Evolutionary conservation across 1,140 invertebrate species (phyloP), one percentile per base, ranked within the genome.

Genomic region (Drosophila ercepeae): DNA sequence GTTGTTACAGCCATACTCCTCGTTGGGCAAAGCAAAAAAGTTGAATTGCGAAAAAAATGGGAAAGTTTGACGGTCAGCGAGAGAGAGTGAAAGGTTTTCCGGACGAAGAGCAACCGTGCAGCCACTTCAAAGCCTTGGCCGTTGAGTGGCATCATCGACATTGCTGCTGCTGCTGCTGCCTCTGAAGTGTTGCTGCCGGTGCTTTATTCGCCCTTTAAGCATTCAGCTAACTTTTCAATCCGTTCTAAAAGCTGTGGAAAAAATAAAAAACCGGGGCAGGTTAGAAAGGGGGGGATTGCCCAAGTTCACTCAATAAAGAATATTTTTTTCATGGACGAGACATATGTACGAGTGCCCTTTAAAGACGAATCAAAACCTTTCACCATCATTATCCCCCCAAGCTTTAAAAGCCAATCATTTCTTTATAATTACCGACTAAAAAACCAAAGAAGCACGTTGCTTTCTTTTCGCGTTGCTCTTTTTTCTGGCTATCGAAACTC

Each of bases 121-220:
- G 45, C 46, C 54, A 71, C 68, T 71, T 71, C 41, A 71, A 60
- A 72, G 68, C 67, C 61, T 61, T 58, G 65, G 36, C 25, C 45
- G 59, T 44, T 64, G 64, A 68, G 64, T 67, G 50, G 64, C 64
- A 51, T 45, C 64, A 67, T 68, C 64, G 64, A 68, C 64, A 68
- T 68, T 25, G 48, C 34, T 25, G 63, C 48, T 65, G 36, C 36
- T 65, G 52, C 52, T 16, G 55, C n/a, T 39, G 36, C 36, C 14
- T 16, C 13, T 64, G 60, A 64, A 64, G 60, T 48, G 61, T 65
- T 67, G 60, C 48, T 52, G 39, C 21, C 64, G 39, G 16, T 67
- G 64, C 64, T 68, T 64, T 64, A 64, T 64, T 41, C 60, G 60
- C 60, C 60, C 60, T 64, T 64, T 52, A 68, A 53, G 64, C 64